These are phyloP conservation scores for Patiria pectinifera DNA, from an alignment of 53 echinoderm and acorn worm genomes.

Conservation along the genomic window DNA sequence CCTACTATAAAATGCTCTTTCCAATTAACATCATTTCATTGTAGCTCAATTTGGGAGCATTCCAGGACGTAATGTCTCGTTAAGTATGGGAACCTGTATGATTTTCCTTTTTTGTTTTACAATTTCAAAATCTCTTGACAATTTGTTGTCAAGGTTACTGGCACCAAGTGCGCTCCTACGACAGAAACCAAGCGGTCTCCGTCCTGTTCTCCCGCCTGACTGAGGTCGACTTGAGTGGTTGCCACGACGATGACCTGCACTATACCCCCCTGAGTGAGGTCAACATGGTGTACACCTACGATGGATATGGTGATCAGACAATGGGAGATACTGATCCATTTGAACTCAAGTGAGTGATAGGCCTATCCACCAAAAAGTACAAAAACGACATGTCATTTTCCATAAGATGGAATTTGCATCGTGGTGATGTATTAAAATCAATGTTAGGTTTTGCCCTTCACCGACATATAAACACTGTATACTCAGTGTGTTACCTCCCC, in stretches of 20 bases:
- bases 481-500: no score
- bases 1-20: no score
- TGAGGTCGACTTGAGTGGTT: constrained; percentile 74
- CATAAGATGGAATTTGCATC: no score
- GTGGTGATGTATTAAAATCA: no score
- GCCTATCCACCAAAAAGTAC: no score
- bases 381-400: no score
- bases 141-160: constrained; percentile 76
- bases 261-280: constrained; percentile 81
- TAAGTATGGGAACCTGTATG: no score
- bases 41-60: no score
- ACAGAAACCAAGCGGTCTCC: constrained; percentile 87
- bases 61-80: no score
- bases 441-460: no score
- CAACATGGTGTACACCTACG: constrained; percentile 83
- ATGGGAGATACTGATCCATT: constrained; percentile 96
- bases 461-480: no score
- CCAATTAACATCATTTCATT: no score
- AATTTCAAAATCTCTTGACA: not conserved
- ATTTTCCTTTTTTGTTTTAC: not conserved
- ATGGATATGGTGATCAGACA: constrained; percentile 87
- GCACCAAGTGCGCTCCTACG: constrained; percentile 93
- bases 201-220: constrained; percentile 86
- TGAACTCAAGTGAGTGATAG: constrained; percentile 81
- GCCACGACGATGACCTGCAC: constrained; percentile 62